Evolutionary conservation across 2,797 vertebrate genomes (phyloP).

Genomic region (Xyrichtys novacula): DNA sequence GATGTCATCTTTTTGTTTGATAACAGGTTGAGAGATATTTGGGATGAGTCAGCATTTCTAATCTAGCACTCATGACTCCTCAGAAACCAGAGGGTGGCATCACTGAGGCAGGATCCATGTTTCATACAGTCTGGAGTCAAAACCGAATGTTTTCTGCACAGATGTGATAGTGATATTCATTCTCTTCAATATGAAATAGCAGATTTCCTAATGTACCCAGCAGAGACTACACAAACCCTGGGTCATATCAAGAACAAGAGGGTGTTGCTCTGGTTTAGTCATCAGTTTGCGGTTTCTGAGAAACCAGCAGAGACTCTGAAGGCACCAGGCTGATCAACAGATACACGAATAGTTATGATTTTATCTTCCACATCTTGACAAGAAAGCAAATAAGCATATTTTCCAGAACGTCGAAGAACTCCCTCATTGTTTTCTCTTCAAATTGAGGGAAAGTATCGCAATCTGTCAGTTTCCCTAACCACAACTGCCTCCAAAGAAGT

Average conservation of each 20-base stretch:
- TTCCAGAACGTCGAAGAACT: background rate
- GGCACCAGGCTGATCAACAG: background rate
- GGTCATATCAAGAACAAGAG: background rate
- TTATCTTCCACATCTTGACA: background rate
- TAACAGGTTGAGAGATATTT: too few relatives aligned
- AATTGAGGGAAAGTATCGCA: background rate
- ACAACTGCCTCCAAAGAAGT: slow-evolving; percentile 45
- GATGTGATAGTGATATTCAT: background rate
- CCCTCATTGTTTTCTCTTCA: slow-evolving; percentile 1
- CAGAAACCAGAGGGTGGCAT: too few relatives aligned
- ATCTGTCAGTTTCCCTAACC: slow-evolving; percentile 34
- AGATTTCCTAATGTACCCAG: background rate
- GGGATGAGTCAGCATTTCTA: too few relatives aligned
- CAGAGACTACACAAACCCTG: background rate
- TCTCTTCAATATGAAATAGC: background rate
- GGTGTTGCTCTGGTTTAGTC: background rate
- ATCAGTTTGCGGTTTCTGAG: background rate
- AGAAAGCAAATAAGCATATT: slow-evolving; percentile 2
- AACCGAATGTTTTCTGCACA: background rate
- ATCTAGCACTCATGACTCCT: too few relatives aligned
- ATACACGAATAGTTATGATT: background rate
- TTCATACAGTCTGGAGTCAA: too few relatives aligned
- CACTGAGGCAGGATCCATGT: too few relatives aligned
- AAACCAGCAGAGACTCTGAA: background rate
- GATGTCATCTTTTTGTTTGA: too few relatives aligned